phyloP scores from a whole-genome alignment of 35 echinoderm and acorn worm species.

The Heliocidaris tuberculata region DNA sequence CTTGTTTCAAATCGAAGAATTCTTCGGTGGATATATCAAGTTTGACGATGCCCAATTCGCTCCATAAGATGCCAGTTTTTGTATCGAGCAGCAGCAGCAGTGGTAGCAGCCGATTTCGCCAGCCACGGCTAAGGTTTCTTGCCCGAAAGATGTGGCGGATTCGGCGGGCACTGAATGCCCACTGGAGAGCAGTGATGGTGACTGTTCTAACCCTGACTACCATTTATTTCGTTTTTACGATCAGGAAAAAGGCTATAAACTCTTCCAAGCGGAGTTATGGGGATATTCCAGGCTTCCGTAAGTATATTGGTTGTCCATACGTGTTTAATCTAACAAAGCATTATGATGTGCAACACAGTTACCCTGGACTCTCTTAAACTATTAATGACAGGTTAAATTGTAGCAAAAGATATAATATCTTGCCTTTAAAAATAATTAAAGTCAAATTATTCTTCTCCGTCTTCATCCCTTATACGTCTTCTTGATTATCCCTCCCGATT shows the following conservation, averaged over 20 bases:
- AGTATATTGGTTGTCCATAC: background rate
- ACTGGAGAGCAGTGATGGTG: background rate
- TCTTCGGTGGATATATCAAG: background rate
- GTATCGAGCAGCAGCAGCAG: background rate
- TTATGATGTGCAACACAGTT: too few species aligned
- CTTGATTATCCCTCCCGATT: too few species aligned
- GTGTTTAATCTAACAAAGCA: too few species aligned
- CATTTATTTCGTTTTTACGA: background rate
- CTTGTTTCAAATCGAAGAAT: background rate
- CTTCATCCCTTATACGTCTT: too few species aligned
- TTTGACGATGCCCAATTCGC: background rate
- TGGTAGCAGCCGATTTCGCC: background rate
- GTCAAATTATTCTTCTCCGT: too few species aligned
- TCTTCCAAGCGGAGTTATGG: background rate
- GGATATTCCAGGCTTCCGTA: background rate
- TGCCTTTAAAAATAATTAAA: too few species aligned
- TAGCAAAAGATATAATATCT: too few species aligned
- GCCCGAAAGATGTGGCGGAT: background rate
- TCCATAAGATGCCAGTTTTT: background rate
- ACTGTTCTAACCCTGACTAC: background rate
- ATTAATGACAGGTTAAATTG: too few species aligned
- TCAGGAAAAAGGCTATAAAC: conserved; percentile 12
- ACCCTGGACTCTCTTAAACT: too few species aligned
- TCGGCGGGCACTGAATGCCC: background rate
- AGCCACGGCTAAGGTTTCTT: background rate